Base-by-base conservation (phyloP, 2,888 invertebrate genomes). In the Lochmaea capreae region DNA sequence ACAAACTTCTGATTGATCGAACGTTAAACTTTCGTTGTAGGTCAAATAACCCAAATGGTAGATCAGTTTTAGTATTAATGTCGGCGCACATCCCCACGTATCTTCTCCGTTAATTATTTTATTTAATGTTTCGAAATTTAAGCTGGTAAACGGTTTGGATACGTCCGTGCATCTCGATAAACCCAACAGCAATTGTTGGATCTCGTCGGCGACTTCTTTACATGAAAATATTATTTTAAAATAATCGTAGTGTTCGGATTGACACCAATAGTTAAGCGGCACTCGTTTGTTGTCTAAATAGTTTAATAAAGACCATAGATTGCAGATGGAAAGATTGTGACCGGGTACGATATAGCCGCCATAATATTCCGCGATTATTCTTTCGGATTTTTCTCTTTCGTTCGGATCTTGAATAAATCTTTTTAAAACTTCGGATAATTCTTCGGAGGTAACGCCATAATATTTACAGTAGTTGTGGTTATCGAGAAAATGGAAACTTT, bases 231-330 rank as follows among this genome's bases (percentile, higher is more conserved):
- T 22, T 12, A 65, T 54, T 46, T 65, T 71, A 16, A 71, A 65
- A 14, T 65, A 65, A 58, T 71, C 71, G n/a, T 71, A 71, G 46
- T 71, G 71, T 63, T 71, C 71, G 18, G 71, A 61, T 58, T 71
- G 71, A 33, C 71, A 71, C 71, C 71, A 71, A 26, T 71, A 71
- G 12, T 71, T 71, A 4, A 71, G 58, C 33, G 71, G 71, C 52
- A 71, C 26, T 42, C 65, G 57, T 65, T 65, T 71, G 46, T 71
- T 71, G 8, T 71, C 71, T 16, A 71, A 71, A 65, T 65, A 71
- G 18, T 65, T 71, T 26, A 71, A 71, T 39, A 71, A 33, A 9
- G 71, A 71, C 71, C 65, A 71, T 11, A 71, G 26, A 22, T 71
- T 71, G 26, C 22, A 71, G 12, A 71, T 65, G 4, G 42, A 54